Conservation (phyloP, 2,888 invertebrate species). For the Chorisops tibialis region DNA sequence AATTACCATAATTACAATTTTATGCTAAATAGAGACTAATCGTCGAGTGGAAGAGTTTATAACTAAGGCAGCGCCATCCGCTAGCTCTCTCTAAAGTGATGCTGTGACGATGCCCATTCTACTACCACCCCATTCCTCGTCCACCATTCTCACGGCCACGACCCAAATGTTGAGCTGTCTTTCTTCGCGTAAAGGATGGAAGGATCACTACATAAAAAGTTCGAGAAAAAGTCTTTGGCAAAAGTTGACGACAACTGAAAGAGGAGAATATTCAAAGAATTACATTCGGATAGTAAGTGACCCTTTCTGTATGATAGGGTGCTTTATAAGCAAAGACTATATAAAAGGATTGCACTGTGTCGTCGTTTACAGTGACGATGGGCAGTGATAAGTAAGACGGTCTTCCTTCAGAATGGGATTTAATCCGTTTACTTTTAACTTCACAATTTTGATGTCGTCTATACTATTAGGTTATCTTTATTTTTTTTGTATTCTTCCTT, state of each 20-base stretch:
- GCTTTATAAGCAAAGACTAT: slow-evolving; percentile 25
- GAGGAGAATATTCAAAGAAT: slow-evolving; percentile 16
- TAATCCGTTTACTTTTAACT: too few relatives aligned
- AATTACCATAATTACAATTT: slow-evolving; percentile 32
- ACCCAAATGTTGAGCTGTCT: background rate
- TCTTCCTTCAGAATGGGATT: too few relatives aligned
- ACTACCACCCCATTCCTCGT: background rate
- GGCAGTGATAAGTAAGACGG: too few relatives aligned
- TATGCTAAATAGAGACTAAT: slow-evolving; percentile 32
- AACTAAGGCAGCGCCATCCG: slow-evolving; percentile 5
- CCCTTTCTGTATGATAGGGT: slow-evolving; percentile 29
- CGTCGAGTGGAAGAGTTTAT: slow-evolving; percentile 28
- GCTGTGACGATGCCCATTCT: background rate
- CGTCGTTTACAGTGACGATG: background rate
- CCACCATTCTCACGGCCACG: background rate
- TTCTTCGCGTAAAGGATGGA: background rate
- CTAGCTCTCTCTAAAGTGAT: background rate
- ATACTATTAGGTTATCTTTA: too few relatives aligned
- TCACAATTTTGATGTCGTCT: too few relatives aligned
- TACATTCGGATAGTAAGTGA: slow-evolving; percentile 22
- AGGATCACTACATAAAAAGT: background rate
- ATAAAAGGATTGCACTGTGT: slow-evolving; percentile 5
- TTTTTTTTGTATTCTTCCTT: too few relatives aligned
- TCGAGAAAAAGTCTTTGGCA: slow-evolving; percentile 22
- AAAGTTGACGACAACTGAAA: slow-evolving; percentile 27